Conservation (phyloP, 2,888 invertebrate species). For the Druceiella hillmani region DNA sequence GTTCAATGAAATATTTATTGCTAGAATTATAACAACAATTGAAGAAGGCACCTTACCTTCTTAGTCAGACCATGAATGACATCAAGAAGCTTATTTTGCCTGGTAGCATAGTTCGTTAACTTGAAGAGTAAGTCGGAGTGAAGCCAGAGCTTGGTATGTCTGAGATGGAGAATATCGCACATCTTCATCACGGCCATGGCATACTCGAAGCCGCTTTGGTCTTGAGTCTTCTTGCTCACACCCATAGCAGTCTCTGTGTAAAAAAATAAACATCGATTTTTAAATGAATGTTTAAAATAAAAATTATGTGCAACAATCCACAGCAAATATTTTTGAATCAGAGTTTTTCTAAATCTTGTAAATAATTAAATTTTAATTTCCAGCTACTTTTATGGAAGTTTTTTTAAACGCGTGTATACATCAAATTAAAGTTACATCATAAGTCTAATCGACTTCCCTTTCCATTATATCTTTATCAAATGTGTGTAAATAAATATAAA, state of each 20-base stretch:
- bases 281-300: no score
- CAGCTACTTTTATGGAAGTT: no score
- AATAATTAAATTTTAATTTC: no score
- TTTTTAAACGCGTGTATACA: no score
- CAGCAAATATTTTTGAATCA: no score
- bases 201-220: conserved; percentile 76
- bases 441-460: no score
- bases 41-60: conserved; percentile 63
- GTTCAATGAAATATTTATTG: conserved; percentile 4
- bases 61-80: conserved; percentile 77
- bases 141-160: conserved; percentile 76
- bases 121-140: conserved; percentile 74
- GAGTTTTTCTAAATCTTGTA: no score
- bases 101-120: conserved; percentile 67
- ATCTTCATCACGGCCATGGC: conserved; percentile 88
- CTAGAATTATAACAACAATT: no score
- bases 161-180: conserved; percentile 79
- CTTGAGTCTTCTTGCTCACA: conserved; percentile 76
- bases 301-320: no score
- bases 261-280: conserved; percentile 5
- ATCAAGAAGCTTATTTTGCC: conserved; percentile 67
- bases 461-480: no score
- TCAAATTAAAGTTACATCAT: no score
- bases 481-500: no score
- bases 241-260: conserved; percentile 81